phyloP scores from a whole-genome alignment of 2,888 invertebrate genomes.

The Drosophila prostipennis region DNA sequence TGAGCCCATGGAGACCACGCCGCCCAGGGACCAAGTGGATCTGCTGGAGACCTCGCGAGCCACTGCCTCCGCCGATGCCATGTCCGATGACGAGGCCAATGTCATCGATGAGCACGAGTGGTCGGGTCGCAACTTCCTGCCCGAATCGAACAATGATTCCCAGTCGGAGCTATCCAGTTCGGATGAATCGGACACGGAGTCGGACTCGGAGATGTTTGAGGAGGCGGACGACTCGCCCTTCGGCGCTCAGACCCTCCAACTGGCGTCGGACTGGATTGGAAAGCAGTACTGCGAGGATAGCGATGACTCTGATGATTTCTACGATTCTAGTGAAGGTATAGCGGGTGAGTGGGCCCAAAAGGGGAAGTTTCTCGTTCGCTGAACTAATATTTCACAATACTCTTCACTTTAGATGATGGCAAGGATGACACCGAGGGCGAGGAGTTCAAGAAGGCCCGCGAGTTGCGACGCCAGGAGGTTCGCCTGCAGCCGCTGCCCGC shows the following conservation, averaged over 20 bases:
- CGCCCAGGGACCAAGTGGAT: slow-evolving; percentile 78
- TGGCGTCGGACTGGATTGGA: slow-evolving; percentile 89
- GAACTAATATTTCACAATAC: not conserved
- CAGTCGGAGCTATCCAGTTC: slow-evolving; percentile 86
- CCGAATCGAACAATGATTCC: slow-evolving; percentile 90
- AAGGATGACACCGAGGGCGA: slow-evolving; percentile 91
- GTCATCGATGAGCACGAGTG: slow-evolving; percentile 98
- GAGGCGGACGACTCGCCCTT: slow-evolving; percentile 87
- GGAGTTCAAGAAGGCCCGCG: slow-evolving; percentile 88
- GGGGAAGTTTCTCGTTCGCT: not conserved
- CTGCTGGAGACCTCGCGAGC: slow-evolving; percentile 80
- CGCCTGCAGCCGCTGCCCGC: slow-evolving; percentile 87
- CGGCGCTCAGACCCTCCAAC: slow-evolving; percentile 87
- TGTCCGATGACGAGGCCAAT: slow-evolving; percentile 87
- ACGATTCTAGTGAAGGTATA: slow-evolving; percentile 84
- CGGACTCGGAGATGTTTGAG: slow-evolving; percentile 88
- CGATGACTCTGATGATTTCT: slow-evolving; percentile 83
- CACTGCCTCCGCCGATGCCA: slow-evolving; percentile 85
- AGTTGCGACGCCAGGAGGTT: slow-evolving; percentile 88
- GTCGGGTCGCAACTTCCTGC: slow-evolving; percentile 96
- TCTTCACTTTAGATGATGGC: slow-evolving; percentile 84
- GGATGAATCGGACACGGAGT: slow-evolving; percentile 87
- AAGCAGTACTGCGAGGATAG: slow-evolving; percentile 85
- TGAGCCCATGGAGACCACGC: slow-evolving; percentile 56
- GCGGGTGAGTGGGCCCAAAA: slow-evolving; percentile 67